These are phyloP conservation scores for Nestor notabilis DNA, from an alignment of 2,113 vertebrate genomes.

Conservation along the genomic window DNA sequence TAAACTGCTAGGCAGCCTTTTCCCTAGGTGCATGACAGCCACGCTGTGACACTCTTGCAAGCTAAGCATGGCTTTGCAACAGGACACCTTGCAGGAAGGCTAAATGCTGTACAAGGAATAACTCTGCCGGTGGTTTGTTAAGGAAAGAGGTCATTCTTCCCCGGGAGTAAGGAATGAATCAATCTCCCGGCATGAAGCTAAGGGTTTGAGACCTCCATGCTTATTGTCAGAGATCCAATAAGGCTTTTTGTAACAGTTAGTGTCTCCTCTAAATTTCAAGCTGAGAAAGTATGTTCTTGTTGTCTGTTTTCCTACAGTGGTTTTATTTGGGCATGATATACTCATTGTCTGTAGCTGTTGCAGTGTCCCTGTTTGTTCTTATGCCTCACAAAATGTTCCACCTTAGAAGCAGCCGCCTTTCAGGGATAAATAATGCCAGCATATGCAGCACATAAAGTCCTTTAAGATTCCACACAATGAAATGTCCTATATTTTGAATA, in stretches of 20 bases:
- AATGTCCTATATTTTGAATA: constrained; percentile 10
- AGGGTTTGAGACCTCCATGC: background rate
- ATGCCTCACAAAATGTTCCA: constrained; percentile 23
- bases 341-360: constrained; percentile 18
- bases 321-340: constrained; percentile 37
- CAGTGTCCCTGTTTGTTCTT: background rate
- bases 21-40: background rate
- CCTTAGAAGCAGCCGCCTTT: constrained; percentile 25
- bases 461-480: constrained; percentile 16
- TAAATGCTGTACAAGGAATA: background rate
- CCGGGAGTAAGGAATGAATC: background rate
- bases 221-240: background rate
- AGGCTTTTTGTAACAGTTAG: background rate
- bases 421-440: background rate
- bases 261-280: constrained; percentile 28
- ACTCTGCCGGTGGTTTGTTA: background rate
- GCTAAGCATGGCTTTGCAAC: background rate
- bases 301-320: constrained; percentile 12
- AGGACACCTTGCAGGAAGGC: background rate
- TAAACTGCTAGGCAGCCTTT: background rate
- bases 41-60: background rate
- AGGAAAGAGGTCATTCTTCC: background rate
- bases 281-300: constrained; percentile 29
- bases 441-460: background rate
- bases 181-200: background rate